phyloP scores from a whole-genome alignment of 2,888 invertebrate genomes.

The Cryptus armator region DNA sequence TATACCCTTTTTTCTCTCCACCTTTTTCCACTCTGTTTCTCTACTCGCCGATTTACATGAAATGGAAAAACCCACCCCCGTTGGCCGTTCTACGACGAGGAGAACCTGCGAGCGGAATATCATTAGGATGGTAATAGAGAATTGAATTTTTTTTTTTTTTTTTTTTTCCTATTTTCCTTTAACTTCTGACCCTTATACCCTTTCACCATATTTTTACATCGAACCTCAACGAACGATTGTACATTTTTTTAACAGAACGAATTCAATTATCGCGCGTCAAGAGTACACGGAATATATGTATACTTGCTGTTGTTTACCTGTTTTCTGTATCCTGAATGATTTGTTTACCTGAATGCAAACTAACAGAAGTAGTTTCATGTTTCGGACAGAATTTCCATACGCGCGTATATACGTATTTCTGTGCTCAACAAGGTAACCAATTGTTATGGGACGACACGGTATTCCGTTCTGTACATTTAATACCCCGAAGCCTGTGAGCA shows the following conservation, averaged over 20 bases:
- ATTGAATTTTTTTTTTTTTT: slow-evolving; percentile 76
- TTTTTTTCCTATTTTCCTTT: background rate
- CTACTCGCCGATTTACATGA: slow-evolving; percentile 78
- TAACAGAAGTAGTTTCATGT: slow-evolving; percentile 21
- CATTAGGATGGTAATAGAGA: slow-evolving; percentile 79
- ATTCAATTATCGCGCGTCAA: no score
- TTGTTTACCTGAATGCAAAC: background rate
- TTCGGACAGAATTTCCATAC: slow-evolving; percentile 15
- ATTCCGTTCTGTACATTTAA: slow-evolving; percentile 2
- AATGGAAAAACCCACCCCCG: slow-evolving; percentile 76
- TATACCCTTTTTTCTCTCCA: slow-evolving; percentile 37
- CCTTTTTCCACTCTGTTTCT: slow-evolving; percentile 52
- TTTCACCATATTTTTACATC: background rate
- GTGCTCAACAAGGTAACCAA: slow-evolving; percentile 9
- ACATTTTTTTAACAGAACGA: no score
- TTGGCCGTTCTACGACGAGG: slow-evolving; percentile 70
- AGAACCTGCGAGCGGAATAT: slow-evolving; percentile 68
- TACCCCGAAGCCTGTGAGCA: background rate
- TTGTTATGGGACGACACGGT: slow-evolving; percentile 31
- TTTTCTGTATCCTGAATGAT: background rate
- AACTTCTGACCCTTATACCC: background rate
- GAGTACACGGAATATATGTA: no score
- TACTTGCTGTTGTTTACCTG: no score
- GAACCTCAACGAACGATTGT: background rate
- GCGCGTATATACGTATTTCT: background rate